These are phyloP conservation scores for Ceratina australensis DNA, from an alignment of 1,140 invertebrate genomes.

Conservation along the genomic window DNA sequence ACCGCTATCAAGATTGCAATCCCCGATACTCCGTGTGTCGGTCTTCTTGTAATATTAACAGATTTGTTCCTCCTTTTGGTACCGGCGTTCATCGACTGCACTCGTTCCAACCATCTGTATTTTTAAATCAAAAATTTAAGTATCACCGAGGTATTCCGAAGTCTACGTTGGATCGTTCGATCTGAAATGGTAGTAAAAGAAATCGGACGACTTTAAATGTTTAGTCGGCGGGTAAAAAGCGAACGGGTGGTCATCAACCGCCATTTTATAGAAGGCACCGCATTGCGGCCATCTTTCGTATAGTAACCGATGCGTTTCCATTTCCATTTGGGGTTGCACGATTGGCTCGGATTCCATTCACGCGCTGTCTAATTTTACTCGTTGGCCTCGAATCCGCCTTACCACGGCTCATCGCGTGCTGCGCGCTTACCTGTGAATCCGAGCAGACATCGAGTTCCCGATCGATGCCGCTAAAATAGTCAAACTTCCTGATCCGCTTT, in stretches of 20 bases:
- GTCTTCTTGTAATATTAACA: constrained; percentile 36
- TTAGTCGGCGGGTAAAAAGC: background rate
- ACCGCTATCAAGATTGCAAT: constrained; percentile 43
- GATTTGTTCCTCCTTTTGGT: constrained; percentile 25
- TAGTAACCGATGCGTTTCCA: constrained; percentile 52
- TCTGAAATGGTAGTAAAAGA: background rate
- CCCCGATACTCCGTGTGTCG: constrained; percentile 39
- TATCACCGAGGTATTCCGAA: too few species aligned
- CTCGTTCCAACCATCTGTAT: background rate
- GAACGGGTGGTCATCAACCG: constrained; percentile 40
- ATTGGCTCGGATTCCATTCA: constrained; percentile 54
- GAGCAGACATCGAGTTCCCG: constrained; percentile 4
- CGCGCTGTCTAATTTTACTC: constrained; percentile 60
- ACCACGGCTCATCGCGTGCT: constrained; percentile 38
- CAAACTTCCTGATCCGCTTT: background rate
- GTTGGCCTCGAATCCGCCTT: constrained; percentile 53
- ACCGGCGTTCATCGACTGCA: background rate
- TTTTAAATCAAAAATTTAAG: too few species aligned
- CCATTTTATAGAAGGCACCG: constrained; percentile 52
- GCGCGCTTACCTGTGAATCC: constrained; percentile 46
- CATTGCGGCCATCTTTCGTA: constrained; percentile 58
- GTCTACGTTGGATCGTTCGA: background rate
- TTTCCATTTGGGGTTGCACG: constrained; percentile 56
- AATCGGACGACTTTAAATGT: background rate
- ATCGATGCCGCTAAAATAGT: background rate